These are phyloP conservation scores for Mungos mungo DNA, from an alignment of 2,113 vertebrate genomes.

Conservation along the genomic window DNA sequence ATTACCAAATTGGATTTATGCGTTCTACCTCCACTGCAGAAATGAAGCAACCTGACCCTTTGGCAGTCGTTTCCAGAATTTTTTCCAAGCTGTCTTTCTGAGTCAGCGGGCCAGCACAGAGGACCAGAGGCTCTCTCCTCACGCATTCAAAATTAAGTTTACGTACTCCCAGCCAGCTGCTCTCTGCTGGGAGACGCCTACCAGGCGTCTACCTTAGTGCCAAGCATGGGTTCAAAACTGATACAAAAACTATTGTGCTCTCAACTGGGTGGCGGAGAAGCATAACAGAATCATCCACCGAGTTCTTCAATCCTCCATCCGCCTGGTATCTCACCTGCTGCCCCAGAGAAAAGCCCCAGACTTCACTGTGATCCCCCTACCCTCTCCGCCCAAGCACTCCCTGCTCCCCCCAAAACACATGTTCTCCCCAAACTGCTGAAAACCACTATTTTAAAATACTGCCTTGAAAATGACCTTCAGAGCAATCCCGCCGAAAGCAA, in stretches of 20 bases:
- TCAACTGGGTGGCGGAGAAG: background rate
- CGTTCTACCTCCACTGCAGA: background rate
- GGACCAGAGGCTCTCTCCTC: background rate
- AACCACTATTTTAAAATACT: background rate
- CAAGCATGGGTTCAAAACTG: slow-evolving; percentile 2
- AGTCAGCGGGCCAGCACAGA: background rate
- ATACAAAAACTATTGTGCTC: background rate
- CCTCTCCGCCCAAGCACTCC: no score
- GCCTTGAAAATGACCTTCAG: background rate
- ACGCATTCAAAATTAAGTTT: background rate
- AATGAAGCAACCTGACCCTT: background rate
- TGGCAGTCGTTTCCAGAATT: slow-evolving; percentile 13
- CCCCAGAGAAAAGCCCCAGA: background rate
- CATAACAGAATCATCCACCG: background rate
- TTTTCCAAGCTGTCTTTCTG: background rate
- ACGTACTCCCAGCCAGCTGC: background rate
- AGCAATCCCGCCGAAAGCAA: background rate
- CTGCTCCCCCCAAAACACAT: background rate
- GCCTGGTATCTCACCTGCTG: background rate
- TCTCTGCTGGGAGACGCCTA: background rate
- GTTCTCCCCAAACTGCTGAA: background rate
- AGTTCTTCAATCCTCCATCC: background rate
- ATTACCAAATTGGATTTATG: background rate
- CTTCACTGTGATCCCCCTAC: background rate
- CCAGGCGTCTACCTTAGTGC: background rate